These are phyloP conservation scores for Spodoptera exigua DNA, from an alignment of 2,888 invertebrate species.

Conservation along the genomic window DNA sequence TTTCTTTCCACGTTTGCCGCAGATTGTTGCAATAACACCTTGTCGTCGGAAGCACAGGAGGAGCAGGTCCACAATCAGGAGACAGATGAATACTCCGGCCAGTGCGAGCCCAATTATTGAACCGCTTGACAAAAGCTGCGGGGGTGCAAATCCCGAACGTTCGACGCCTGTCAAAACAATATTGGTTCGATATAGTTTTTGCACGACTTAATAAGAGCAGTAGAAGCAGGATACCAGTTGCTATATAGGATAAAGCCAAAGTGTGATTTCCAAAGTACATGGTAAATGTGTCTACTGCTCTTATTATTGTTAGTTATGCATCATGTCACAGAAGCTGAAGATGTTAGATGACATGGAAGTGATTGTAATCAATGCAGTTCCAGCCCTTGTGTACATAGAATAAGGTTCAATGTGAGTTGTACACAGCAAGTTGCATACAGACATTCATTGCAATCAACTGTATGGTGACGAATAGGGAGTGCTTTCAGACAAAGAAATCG, in stretches of 20 bases:
- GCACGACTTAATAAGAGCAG: constrained; percentile 70
- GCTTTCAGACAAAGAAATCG: constrained; percentile 83
- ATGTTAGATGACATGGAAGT: constrained; percentile 82
- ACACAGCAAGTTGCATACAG: constrained; percentile 37
- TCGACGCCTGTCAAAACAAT: constrained; percentile 80
- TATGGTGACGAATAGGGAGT: constrained; percentile 80
- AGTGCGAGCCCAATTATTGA: constrained; percentile 96
- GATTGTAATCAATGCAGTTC: constrained; percentile 81
- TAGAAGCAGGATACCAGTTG: constrained; percentile 67
- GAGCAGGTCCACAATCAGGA: constrained; percentile 95
- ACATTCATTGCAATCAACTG: constrained; percentile 81
- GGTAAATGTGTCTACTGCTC: constrained; percentile 76
- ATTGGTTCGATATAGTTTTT: constrained; percentile 50
- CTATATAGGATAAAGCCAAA: constrained; percentile 39
- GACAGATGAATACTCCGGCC: constrained; percentile 93
- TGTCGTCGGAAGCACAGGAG: constrained; percentile 92
- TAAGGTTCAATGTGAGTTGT: constrained; percentile 29
- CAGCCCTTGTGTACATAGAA: constrained; percentile 61
- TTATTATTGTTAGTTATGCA: constrained; percentile 82
- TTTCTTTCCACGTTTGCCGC: constrained; percentile 91
- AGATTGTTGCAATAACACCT: constrained; percentile 92
- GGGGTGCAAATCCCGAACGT: constrained; percentile 83
- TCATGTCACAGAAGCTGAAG: constrained; percentile 81
- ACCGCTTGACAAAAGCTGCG: constrained; percentile 91
- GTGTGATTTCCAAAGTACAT: constrained; percentile 48